Percentiles rank a stretch among this genome's conserved stretches.
These are phyloP conservation scores for Umimayanthus chanpuru DNA, from an alignment of 92 coral and sea anemone species.

Conservation along the genomic window DNA sequence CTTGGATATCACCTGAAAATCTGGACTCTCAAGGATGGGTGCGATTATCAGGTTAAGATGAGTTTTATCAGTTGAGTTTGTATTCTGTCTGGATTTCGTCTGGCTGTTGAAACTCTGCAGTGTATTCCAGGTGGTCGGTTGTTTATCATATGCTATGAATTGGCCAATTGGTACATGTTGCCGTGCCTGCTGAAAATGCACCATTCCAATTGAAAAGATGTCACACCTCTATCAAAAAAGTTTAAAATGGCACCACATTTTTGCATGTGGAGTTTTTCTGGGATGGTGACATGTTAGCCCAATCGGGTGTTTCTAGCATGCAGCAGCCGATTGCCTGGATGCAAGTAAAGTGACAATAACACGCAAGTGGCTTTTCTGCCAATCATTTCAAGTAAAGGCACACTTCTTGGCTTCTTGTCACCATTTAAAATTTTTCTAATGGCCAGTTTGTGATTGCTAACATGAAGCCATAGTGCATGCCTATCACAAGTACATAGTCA, in stretches of 20 bases:
- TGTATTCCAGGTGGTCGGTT: no score
- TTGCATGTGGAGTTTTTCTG: no score
- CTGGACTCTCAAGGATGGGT: slow-evolving; percentile 66
- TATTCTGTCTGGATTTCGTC: not conserved
- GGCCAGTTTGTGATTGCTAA: not conserved
- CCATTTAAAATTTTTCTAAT: no score
- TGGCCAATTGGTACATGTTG: no score
- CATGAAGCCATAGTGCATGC: not conserved
- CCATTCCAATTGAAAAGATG: no score
- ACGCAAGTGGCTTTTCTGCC: not conserved
- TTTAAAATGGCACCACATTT: no score
- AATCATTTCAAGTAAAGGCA: not conserved
- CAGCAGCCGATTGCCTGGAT: not conserved
- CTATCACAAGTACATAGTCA: not conserved
- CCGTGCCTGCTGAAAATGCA: no score
- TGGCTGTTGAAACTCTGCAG: not conserved
- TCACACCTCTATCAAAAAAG: no score
- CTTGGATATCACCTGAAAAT: slow-evolving; percentile 21
- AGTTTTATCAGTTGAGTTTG: not conserved
- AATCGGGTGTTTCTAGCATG: no score
- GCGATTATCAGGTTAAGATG: slow-evolving; percentile 91
- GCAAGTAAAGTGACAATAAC: not conserved
- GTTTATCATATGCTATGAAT: no score
- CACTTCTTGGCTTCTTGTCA: no score
- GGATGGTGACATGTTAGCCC: no score